Evolutionary conservation across 53 echinoderm and acorn worm species (phyloP).

Genomic region (Antedon mediterranea): DNA sequence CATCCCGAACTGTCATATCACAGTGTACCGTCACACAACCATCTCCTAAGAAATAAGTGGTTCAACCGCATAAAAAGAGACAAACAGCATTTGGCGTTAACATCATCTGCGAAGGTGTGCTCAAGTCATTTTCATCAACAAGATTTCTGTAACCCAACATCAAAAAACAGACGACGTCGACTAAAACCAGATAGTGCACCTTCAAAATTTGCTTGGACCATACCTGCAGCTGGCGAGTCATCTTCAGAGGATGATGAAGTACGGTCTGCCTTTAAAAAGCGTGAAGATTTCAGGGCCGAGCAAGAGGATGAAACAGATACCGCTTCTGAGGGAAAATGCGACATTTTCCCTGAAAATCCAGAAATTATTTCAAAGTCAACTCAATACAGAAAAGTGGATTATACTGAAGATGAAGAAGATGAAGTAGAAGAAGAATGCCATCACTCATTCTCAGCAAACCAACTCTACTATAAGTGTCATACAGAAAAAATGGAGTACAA

Average conservation of each 20-base stretch:
- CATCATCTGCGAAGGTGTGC: neutral
- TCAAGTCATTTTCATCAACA: neutral
- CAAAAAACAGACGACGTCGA: neutral
- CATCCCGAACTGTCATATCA: neutral
- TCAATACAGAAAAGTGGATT: neutral
- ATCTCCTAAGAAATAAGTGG: neutral
- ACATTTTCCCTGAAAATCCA: neutral
- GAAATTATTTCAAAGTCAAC: neutral
- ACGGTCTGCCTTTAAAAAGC: neutral
- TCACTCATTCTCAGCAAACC: neutral
- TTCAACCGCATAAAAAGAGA: neutral
- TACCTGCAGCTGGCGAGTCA: neutral
- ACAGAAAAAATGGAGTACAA: neutral
- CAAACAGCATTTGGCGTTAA: neutral
- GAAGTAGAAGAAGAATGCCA: neutral
- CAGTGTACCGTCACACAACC: neutral
- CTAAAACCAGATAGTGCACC: neutral
- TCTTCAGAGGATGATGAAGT: neutral
- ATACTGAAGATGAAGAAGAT: neutral
- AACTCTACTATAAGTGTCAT: neutral
- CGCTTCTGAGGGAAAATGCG: neutral
- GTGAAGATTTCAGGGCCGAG: neutral
- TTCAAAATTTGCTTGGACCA: neutral
- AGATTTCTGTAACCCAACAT: neutral
- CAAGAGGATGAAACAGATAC: neutral